These are phyloP conservation scores for Orchestia grillus DNA, from an alignment of 1,140 invertebrate species.

Conservation along the genomic window DNA sequence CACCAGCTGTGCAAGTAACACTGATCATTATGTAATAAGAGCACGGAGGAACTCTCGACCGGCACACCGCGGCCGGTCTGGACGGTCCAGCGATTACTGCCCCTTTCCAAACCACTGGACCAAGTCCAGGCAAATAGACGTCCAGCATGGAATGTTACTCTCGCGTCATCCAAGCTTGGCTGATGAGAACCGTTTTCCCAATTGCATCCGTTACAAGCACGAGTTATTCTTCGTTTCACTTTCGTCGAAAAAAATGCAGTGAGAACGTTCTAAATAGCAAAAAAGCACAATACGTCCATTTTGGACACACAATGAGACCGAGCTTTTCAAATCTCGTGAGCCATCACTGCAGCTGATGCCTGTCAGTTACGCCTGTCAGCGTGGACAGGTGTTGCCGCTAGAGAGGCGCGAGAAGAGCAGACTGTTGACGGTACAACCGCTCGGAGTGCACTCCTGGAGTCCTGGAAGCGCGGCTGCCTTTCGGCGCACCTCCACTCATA, in stretches of 20 bases:
- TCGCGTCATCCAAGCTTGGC: neutral
- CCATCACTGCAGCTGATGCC: neutral
- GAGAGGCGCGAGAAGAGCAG: neutral
- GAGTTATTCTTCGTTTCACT: neutral
- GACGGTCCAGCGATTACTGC: neutral
- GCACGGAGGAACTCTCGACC: no score
- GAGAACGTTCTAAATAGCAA: neutral
- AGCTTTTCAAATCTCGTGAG: neutral
- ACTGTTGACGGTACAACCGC: neutral
- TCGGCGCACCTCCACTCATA: neutral
- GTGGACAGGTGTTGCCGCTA: neutral
- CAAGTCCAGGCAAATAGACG: neutral
- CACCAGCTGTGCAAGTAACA: neutral
- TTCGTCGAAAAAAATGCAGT: neutral
- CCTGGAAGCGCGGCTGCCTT: neutral
- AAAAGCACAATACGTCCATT: neutral
- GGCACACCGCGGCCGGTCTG: neutral
- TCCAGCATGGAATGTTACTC: neutral
- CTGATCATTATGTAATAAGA: neutral
- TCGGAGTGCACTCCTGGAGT: neutral
- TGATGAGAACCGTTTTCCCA: neutral
- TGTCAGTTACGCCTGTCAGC: neutral
- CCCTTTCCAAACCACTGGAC: neutral
- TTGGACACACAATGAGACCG: neutral
- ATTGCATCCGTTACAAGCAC: neutral